A percentile compares a stretch with the other conserved stretches of the same genome.
These are phyloP conservation scores for Timema cristinae DNA, from an alignment of 2,888 invertebrate genomes.

Conservation along the genomic window DNA sequence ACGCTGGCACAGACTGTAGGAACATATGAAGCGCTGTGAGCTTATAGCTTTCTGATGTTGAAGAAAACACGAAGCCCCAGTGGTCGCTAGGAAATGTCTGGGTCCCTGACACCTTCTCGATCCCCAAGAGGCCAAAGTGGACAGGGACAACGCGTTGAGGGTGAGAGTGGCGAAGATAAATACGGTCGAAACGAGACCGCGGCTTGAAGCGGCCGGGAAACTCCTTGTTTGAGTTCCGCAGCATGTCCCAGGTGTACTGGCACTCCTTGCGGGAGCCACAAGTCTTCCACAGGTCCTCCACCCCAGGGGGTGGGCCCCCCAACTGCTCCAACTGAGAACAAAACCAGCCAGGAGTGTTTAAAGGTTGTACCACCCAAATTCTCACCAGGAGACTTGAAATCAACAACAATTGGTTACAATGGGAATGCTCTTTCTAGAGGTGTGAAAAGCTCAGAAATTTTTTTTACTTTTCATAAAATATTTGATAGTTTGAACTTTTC, in stretches of 20 bases:
- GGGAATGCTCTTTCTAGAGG: no score
- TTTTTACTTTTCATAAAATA: no score
- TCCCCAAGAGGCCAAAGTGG: constrained; percentile 51
- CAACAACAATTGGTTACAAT: no score
- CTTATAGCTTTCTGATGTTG: constrained; percentile 29
- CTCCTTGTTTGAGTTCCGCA: constrained; percentile 53
- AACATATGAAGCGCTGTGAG: no score
- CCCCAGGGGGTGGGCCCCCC: constrained; percentile 44
- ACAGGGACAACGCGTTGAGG: constrained; percentile 41
- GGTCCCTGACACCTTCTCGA: constrained; percentile 47
- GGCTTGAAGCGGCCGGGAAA: constrained; percentile 43
- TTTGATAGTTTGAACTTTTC: no score
- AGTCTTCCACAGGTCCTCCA: constrained; percentile 51
- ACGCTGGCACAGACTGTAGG: no score
- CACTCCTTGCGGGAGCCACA: constrained; percentile 51
- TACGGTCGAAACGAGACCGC: constrained; percentile 52
- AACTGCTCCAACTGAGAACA: constrained; percentile 39
- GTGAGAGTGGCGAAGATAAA: constrained; percentile 44
- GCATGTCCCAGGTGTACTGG: constrained; percentile 55
- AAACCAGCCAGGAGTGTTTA: no score
- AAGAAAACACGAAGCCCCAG: constrained; percentile 47
- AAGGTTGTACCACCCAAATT: no score
- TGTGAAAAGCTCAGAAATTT: no score
- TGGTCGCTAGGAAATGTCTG: constrained; percentile 54
- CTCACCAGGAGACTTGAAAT: no score